phyloP scores from a whole-genome alignment of 2,797 vertebrate species.

The Melopsittacus undulatus region DNA sequence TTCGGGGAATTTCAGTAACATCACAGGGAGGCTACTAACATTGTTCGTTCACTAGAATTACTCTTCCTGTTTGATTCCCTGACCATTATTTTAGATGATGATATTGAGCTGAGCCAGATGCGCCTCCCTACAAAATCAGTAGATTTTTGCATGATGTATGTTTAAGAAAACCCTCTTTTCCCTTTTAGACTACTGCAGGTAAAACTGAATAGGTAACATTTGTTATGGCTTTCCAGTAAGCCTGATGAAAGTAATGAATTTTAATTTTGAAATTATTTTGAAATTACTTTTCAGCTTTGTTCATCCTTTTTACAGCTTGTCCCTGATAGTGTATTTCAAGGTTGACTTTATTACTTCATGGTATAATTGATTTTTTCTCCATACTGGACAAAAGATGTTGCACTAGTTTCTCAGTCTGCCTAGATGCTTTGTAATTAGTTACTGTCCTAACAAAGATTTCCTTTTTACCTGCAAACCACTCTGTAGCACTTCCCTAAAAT shows the following conservation, averaged over 20 bases:
- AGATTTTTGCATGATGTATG: neutral
- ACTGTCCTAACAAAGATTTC: neutral
- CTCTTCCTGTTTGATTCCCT: neutral
- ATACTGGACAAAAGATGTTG: neutral
- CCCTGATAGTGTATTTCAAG: neutral
- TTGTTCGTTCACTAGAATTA: neutral
- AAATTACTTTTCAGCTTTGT: neutral
- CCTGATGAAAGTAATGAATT: neutral
- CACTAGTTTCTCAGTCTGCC: neutral
- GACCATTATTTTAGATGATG: neutral
- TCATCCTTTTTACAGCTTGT: neutral
- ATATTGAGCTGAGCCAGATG: neutral
- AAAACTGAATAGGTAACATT: neutral
- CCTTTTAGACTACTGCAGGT: neutral
- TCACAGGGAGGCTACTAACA: neutral
- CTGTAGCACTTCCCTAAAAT: neutral
- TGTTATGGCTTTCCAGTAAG: neutral
- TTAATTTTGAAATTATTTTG: neutral
- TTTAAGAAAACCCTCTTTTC: neutral
- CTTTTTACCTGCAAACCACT: neutral
- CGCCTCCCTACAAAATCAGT: neutral
- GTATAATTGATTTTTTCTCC: neutral
- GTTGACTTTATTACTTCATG: neutral
- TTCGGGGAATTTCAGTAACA: neutral
- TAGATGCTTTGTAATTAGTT: neutral